Conservation (phyloP, 2,113 vertebrate genomes). For the Megaceryle maxima region DNA sequence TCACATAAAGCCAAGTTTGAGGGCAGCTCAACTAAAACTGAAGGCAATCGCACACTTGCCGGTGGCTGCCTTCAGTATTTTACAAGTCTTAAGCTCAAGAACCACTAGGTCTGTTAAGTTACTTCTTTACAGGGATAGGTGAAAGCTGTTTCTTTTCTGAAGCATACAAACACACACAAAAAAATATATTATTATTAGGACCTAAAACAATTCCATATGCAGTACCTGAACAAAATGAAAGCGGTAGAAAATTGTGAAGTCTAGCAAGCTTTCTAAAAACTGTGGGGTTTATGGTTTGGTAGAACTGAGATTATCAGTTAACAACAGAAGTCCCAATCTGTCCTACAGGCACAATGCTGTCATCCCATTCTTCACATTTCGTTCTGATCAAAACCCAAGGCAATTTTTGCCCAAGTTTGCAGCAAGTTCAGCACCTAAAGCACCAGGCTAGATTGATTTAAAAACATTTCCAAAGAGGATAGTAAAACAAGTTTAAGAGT, state of each 20-base stretch:
- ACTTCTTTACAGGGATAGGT: not conserved
- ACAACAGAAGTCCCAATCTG: not conserved
- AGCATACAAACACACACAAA: not conserved
- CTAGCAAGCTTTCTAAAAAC: not conserved
- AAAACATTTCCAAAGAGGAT: not conserved
- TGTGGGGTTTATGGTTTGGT: not conserved
- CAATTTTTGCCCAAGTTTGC: not conserved
- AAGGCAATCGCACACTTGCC: not conserved
- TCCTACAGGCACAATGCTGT: not conserved
- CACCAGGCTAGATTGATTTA: not conserved
- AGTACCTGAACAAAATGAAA: not conserved
- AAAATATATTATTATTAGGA: not conserved
- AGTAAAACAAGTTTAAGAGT: not conserved
- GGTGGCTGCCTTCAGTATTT: not conserved
- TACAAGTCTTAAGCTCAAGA: not conserved
- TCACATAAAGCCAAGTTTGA: not conserved
- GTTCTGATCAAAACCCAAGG: not conserved
- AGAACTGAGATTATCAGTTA: not conserved
- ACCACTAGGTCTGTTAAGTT: not conserved
- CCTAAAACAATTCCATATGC: not conserved
- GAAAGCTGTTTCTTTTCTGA: not conserved
- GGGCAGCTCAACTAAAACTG: not conserved
- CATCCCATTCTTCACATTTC: not conserved
- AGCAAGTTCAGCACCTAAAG: not conserved
- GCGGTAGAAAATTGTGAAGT: not conserved